These are phyloP conservation scores for Dinomys branickii DNA, from an alignment of 2,113 vertebrate genomes.

Conservation along the genomic window DNA sequence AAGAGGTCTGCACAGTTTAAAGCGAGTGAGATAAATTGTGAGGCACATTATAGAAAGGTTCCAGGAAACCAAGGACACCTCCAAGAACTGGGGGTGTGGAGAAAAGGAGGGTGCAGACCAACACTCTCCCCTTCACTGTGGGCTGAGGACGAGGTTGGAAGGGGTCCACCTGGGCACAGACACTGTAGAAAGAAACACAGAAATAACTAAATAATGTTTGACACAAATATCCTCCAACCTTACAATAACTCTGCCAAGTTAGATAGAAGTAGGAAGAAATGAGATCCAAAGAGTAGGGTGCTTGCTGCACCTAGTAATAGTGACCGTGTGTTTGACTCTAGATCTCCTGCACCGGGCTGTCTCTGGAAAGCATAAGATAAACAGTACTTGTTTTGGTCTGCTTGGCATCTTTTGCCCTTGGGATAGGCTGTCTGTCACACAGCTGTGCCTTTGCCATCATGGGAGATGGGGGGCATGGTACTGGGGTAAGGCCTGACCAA, in stretches of 20 bases:
- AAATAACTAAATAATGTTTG: background rate
- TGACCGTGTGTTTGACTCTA: background rate
- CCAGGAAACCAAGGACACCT: background rate
- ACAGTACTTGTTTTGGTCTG: background rate
- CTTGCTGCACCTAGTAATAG: background rate
- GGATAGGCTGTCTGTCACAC: background rate
- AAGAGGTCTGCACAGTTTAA: background rate
- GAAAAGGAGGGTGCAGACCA: background rate
- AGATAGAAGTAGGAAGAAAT: background rate
- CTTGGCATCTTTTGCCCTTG: background rate
- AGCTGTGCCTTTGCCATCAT: background rate
- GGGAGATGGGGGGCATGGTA: background rate
- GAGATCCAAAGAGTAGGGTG: background rate
- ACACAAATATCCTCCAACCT: background rate
- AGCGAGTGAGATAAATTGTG: background rate
- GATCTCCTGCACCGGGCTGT: background rate
- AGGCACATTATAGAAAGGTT: background rate
- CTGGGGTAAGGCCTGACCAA: background rate
- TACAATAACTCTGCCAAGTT: background rate
- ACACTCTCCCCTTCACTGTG: background rate
- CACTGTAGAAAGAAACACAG: background rate
- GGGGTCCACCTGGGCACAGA: background rate
- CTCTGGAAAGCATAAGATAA: background rate
- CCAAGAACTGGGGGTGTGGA: background rate
- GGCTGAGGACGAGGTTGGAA: background rate